A percentile compares a stretch with the other conserved stretches of the same genome.
Evolutionary conservation across 2,888 invertebrate genomes (phyloP).

Genomic region (Chelonus formosanus): DNA sequence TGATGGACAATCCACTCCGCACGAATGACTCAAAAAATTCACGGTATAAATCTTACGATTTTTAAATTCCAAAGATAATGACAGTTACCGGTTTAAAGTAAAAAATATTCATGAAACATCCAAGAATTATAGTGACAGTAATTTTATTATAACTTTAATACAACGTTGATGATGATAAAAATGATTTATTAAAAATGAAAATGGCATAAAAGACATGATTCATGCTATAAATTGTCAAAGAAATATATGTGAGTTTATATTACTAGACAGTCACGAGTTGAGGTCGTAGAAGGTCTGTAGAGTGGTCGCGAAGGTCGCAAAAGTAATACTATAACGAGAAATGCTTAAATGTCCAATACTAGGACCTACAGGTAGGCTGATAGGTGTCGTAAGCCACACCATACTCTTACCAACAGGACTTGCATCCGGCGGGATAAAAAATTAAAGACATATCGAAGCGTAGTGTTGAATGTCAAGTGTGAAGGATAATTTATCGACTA

Average conservation of each 20-base stretch:
- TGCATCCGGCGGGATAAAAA: constrained; percentile 24
- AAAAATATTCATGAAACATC: not conserved
- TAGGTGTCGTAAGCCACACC: constrained; percentile 27
- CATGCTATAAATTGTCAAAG: constrained; percentile 21
- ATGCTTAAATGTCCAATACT: not conserved
- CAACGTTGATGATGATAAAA: constrained; percentile 7
- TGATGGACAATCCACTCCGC: constrained; percentile 14
- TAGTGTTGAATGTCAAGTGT: constrained; percentile 54
- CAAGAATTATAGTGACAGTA: not conserved
- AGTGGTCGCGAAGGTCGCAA: constrained; percentile 27
- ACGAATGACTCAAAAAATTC: constrained; percentile 13
- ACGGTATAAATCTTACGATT: constrained; percentile 10
- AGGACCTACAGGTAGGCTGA: constrained; percentile 17
- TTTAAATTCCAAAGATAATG: not conserved
- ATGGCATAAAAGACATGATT: constrained; percentile 21
- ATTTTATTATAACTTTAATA: constrained; percentile 9
- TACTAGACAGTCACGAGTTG: constrained; percentile 27
- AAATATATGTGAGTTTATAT: constrained; percentile 22
- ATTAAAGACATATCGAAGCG: constrained; percentile 38
- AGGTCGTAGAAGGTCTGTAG: constrained; percentile 21
- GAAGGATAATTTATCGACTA: constrained; percentile 65
- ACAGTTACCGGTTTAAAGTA: not conserved
- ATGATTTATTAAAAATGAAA: constrained; percentile 22
- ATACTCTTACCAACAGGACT: constrained; percentile 20
- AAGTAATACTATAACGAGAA: constrained; percentile 26